phyloP scores from a whole-genome alignment of 1,140 invertebrate genomes.

The Rhopalosiphum maidis region DNA sequence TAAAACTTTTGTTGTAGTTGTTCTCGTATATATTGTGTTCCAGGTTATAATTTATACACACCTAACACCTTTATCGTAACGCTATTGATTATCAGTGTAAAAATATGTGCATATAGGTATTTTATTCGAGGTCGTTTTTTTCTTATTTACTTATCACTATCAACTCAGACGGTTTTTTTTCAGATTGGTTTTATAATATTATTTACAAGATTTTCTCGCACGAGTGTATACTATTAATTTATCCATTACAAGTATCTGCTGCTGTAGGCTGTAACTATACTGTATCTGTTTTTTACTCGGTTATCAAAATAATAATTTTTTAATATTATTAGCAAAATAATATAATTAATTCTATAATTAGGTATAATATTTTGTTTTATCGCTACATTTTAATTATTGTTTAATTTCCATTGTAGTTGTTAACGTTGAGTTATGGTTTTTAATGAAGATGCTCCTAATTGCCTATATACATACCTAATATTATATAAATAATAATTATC shows the following conservation, averaged over 20 bases:
- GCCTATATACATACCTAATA: neutral
- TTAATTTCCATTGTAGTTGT: neutral
- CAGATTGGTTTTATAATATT: constrained; percentile 10
- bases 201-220: neutral
- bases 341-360: neutral
- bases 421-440: neutral
- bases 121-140: neutral
- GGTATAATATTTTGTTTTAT: neutral
- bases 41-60: neutral
- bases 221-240: neutral
- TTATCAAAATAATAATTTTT: neutral
- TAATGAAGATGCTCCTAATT: neutral
- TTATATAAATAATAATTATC: neutral
- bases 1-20: neutral
- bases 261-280: neutral
- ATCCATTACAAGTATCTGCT: neutral
- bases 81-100: neutral
- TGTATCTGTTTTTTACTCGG: neutral
- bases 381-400: neutral
- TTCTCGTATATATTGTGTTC: neutral
- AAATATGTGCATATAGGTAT: neutral
- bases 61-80: neutral
- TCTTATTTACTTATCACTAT: neutral
- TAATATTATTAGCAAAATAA: neutral
- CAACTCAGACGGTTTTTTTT: neutral